Conservation (phyloP, 1,140 invertebrate genomes). For the Callitettix versicolor region DNA sequence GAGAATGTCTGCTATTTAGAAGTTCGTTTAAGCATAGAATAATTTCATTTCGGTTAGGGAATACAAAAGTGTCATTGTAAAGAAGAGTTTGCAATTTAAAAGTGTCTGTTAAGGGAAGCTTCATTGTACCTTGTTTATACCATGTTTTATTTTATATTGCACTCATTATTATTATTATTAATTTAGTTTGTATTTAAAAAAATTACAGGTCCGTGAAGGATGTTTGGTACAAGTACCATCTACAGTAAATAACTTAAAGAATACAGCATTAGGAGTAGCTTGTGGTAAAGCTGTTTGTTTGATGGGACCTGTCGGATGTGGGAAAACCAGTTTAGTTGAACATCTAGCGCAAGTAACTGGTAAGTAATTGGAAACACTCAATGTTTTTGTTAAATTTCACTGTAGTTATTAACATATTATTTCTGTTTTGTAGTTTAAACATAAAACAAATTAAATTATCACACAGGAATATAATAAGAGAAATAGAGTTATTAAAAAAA, state of each 20-base stretch:
- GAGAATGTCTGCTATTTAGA: no score
- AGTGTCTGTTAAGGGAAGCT: no score
- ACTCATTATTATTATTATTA: no score
- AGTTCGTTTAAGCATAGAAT: no score
- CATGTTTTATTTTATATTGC: no score
- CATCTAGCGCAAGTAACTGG: constrained; percentile 74
- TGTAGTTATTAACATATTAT: not conserved
- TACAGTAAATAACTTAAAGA: constrained; percentile 57
- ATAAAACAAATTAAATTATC: not conserved
- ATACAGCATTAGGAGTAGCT: constrained; percentile 61
- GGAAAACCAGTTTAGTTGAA: constrained; percentile 87
- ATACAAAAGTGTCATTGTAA: no score
- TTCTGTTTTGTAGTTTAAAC: not conserved
- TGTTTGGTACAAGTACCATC: constrained; percentile 49
- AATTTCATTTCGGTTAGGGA: no score
- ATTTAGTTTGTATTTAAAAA: no score
- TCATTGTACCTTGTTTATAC: no score
- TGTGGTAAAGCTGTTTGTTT: constrained; percentile 69
- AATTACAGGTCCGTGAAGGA: constrained; percentile 28
- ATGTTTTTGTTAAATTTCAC: not conserved
- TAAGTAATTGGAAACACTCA: constrained; percentile 16
- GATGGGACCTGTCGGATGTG: constrained; percentile 84
- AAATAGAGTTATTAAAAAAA: no score
- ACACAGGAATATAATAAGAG: no score
- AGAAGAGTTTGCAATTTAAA: no score